Percentiles rank a stretch among this genome's conserved stretches.
Conservation (phyloP, 2,888 invertebrate species). For the Microdon myrmicae region DNA sequence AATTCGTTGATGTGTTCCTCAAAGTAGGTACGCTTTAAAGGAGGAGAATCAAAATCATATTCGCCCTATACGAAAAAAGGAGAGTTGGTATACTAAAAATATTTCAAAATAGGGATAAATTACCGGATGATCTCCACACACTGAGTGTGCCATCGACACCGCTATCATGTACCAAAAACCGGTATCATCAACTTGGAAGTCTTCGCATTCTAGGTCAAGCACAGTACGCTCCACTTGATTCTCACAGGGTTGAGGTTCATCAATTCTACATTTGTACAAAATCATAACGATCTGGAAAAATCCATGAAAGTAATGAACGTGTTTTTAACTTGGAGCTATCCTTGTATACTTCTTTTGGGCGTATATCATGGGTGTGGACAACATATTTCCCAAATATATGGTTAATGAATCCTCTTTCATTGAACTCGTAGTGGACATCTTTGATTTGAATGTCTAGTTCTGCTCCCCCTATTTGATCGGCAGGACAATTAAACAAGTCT, state of each 20-base stretch:
- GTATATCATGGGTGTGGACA: slow-evolving; percentile 36
- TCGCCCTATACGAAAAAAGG: slow-evolving; percentile 15
- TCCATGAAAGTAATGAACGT: too few species aligned
- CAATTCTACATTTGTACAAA: slow-evolving; percentile 29
- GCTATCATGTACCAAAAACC: slow-evolving; percentile 53
- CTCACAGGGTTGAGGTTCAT: slow-evolving; percentile 21
- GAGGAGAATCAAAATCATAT: slow-evolving; percentile 36
- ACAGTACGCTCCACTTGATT: slow-evolving; percentile 24
- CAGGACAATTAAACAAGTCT: slow-evolving; percentile 42
- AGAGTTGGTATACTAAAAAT: slow-evolving; percentile 1
- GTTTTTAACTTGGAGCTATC: not conserved
- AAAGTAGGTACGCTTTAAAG: slow-evolving; percentile 29
- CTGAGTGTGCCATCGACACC: slow-evolving; percentile 49
- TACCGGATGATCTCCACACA: slow-evolving; percentile 52
- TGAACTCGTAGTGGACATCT: slow-evolving; percentile 31
- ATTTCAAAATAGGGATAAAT: too few species aligned
- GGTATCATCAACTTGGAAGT: slow-evolving; percentile 35
- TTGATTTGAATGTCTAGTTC: slow-evolving; percentile 36
- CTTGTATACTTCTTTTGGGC: slow-evolving; percentile 30
- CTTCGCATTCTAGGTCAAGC: slow-evolving; percentile 39
- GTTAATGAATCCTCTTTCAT: slow-evolving; percentile 34
- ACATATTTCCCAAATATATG: slow-evolving; percentile 42
- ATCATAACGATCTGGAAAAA: slow-evolving; percentile 29
- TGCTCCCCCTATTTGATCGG: slow-evolving; percentile 2
- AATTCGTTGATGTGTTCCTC: slow-evolving; percentile 28